Conservation (phyloP, 2,797 vertebrate species). For the Strix occidentalis region DNA sequence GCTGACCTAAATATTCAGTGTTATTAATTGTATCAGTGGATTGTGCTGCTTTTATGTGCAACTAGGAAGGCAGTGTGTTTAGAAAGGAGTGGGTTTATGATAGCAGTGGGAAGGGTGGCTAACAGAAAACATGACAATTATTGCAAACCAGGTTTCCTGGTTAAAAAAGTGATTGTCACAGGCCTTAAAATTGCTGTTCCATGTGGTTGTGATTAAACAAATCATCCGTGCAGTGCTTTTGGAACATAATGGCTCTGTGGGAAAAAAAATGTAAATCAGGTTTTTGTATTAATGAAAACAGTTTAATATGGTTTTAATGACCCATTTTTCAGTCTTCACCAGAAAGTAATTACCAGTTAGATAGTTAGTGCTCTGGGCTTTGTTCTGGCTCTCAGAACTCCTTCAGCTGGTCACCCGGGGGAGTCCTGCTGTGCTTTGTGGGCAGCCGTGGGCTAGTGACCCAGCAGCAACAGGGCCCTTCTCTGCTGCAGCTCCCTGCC, state of each 20-base stretch:
- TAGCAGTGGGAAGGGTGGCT: constrained; percentile 28
- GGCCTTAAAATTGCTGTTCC: constrained; percentile 63
- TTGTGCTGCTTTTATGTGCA: constrained; percentile 44
- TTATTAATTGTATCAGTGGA: constrained; percentile 59
- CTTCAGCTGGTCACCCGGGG: not conserved
- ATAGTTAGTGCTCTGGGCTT: constrained; percentile 70
- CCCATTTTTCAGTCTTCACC: constrained; percentile 73
- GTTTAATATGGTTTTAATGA: constrained; percentile 74
- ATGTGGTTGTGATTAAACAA: constrained; percentile 70
- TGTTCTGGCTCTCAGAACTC: constrained; percentile 55
- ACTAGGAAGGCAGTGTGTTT: not conserved
- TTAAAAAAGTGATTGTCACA: constrained; percentile 61
- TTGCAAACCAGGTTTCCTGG: constrained; percentile 51
- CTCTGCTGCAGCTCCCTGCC: not conserved
- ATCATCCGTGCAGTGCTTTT: constrained; percentile 29
- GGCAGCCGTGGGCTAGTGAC: constrained; percentile 26
- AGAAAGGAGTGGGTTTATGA: constrained; percentile 20
- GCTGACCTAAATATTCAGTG: constrained; percentile 62
- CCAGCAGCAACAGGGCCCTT: not conserved
- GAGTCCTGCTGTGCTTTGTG: not conserved
- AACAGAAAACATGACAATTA: constrained; percentile 46
- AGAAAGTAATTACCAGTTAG: constrained; percentile 75
- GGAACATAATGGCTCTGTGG: constrained; percentile 70
- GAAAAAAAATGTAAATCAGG: constrained; percentile 73
- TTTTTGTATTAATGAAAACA: constrained; percentile 73